Conservation (phyloP, 2,888 invertebrate genomes). For the Ditula angustiorana region DNA sequence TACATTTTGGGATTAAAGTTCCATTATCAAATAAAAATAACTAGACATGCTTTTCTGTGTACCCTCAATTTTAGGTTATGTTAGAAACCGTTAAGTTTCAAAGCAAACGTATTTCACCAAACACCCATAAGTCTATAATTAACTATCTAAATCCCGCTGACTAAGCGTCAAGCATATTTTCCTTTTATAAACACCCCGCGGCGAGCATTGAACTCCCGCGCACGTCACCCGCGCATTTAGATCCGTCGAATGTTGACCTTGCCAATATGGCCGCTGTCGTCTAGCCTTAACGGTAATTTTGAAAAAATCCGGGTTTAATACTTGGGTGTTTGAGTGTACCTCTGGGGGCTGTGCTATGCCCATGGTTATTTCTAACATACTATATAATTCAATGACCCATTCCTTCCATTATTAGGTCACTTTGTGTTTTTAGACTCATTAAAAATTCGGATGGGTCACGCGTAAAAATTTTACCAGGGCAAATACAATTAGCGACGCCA, state of each 20-base stretch:
- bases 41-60: no score
- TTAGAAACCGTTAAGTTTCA: no score
- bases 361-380: not conserved
- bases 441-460: not conserved
- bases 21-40: no score
- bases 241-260: conserved; percentile 34
- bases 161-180: conserved; percentile 7
- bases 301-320: no score
- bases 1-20: no score
- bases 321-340: not conserved
- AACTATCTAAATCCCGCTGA: conserved; percentile 4
- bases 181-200: conserved; percentile 11
- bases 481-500: no score
- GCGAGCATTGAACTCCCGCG: conserved; percentile 14
- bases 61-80: no score
- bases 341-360: not conserved
- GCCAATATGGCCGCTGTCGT: conserved; percentile 28
- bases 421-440: not conserved
- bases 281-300: conserved; percentile 3
- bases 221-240: conserved; percentile 20
- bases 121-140: not conserved
- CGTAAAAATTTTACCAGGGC: no score
- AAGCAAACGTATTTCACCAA: not conserved
- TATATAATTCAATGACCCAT: not conserved
- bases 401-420: not conserved